Evolutionary conservation across 2,113 vertebrate genomes (phyloP).

Genomic region (Perca schrenkii): DNA sequence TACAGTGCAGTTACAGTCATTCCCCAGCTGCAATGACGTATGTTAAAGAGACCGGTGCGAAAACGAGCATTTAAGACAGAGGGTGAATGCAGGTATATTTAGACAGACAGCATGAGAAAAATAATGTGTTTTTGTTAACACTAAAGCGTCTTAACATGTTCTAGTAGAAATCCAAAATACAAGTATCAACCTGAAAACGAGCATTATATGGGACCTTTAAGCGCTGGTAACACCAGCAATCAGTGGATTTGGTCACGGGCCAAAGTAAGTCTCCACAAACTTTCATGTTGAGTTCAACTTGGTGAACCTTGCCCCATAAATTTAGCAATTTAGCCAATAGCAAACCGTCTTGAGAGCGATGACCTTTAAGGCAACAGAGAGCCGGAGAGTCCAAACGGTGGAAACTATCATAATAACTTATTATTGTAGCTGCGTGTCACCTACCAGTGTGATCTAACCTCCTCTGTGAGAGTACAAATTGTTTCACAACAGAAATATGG

Average conservation of each 20-base stretch:
- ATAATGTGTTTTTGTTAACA: no score
- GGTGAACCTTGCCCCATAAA: not conserved
- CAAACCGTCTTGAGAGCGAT: not conserved
- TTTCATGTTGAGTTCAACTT: not conserved
- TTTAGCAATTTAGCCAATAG: not conserved
- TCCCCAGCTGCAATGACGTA: no score
- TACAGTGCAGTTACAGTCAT: no score
- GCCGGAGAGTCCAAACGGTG: not conserved
- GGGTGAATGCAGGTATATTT: no score
- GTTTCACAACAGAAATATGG: not conserved
- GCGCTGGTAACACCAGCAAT: not conserved
- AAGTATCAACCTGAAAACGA: no score
- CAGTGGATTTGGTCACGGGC: not conserved
- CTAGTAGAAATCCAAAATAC: no score
- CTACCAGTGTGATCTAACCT: not conserved
- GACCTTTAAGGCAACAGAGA: not conserved
- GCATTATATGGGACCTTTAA: no score
- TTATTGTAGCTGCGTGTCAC: not conserved
- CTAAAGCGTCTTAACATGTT: no score
- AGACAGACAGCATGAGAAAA: no score
- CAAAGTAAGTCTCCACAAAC: not conserved
- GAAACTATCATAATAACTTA: not conserved
- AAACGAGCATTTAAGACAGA: no score
- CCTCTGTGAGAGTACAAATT: not conserved
- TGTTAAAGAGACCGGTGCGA: no score